phyloP scores from a whole-genome alignment of 2,888 invertebrate genomes.

The Ommatoiulus sabulosus region DNA sequence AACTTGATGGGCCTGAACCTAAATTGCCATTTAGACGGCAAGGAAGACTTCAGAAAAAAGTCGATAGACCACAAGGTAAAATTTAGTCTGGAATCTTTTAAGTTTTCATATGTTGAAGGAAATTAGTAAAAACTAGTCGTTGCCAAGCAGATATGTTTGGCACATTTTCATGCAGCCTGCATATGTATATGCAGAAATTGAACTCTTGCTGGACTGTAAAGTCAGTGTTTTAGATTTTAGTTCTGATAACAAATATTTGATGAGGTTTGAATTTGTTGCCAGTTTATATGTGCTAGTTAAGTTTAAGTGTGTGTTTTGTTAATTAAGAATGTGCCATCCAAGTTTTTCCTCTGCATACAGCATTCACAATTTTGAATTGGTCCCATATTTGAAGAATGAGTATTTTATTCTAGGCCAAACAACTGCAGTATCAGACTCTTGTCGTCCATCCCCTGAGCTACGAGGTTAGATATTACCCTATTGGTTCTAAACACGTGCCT shows the following conservation, averaged over 20 bases:
- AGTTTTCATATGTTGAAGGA: not conserved
- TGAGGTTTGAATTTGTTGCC: not conserved
- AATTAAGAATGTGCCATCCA: not conserved
- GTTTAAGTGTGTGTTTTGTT: not conserved
- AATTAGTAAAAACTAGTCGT: too few species aligned
- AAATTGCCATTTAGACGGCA: constrained; percentile 62
- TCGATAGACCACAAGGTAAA: constrained; percentile 58
- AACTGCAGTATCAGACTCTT: not conserved
- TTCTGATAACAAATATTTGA: not conserved
- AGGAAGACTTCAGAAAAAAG: constrained; percentile 60
- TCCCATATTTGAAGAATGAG: not conserved
- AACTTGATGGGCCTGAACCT: constrained; percentile 73
- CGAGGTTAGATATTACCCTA: constrained; percentile 22
- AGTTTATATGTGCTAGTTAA: too few species aligned
- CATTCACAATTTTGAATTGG: too few species aligned
- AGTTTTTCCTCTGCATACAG: too few species aligned
- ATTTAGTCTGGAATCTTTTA: not conserved
- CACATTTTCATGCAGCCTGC: not conserved
- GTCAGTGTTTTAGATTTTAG: too few species aligned
- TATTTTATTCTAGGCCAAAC: constrained; percentile 5
- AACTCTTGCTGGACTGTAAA: too few species aligned
- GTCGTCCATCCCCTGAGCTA: constrained; percentile 16
- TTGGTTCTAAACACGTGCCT: not conserved
- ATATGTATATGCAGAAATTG: too few species aligned
- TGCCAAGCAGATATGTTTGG: not conserved